Base-by-base conservation (phyloP, 2,113 vertebrate species). In the Sisor rabdophorus region DNA sequence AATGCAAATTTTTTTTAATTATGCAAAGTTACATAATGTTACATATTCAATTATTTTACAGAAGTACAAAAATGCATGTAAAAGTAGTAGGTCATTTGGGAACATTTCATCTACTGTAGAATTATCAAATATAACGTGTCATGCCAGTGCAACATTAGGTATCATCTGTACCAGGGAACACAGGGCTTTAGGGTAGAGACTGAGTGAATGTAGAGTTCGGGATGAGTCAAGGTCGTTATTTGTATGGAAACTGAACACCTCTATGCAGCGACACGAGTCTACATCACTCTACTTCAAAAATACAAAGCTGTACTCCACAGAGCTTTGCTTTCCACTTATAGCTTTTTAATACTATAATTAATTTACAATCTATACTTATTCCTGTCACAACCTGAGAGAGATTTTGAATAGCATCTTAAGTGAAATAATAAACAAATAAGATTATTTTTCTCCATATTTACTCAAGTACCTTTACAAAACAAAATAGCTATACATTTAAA, bases 151-250 rank as follows among this genome's bases (percentile, higher is more conserved):
- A 60, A 47, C 76, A 83, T 86, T 75, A 85, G 74, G 80, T 64
- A 22, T 82, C 84, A 87, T 89, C 85, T 86, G 84, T 80, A 80
- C 76, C 68, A 52, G 47, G 13, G 22, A 82, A 71, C 71, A 80
- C 53, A 15, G 13, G 74, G 75, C 76, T 71, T 69, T 55, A 54
- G 63, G 28, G 64, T 20, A 50, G 22, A 77, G 44, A 69, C 53
- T 40, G 65, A 67, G 59, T 28, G 47, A 50, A 54, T 26, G 72
- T 80, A 61, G 61, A 44, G 47, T 81, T 76, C 76, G 77, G 78
- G 77, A 40, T 71, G 52, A 75, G 22, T 26, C 76, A 82, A 86
- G 82, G 83, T 82, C 81, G 73, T 71, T 81, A 73, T 26, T 71
- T 70, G 48, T 20, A 67, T 19, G 64, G 75, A 52, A 59, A 67